phyloP scores from a whole-genome alignment of 2,888 invertebrate species.

The Margaritifera margaritifera region DNA sequence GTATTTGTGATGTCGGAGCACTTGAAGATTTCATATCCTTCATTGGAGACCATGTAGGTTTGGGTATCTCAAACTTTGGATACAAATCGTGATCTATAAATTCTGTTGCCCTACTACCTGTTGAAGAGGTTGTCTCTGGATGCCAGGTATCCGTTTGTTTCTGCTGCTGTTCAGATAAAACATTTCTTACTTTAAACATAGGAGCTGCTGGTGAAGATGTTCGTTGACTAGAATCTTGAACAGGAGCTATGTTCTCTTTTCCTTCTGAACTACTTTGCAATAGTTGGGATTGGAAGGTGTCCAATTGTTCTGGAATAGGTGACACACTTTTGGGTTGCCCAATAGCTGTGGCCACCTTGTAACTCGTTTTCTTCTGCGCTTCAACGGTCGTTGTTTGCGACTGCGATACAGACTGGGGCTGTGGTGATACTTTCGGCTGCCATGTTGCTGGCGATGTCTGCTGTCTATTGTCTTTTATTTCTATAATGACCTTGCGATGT shows the following conservation, averaged over 20 bases:
- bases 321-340: too few species aligned
- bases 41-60: constrained; percentile 14
- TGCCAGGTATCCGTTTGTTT: neutral
- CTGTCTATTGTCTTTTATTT: neutral
- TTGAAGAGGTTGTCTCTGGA: neutral
- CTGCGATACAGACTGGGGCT: neutral
- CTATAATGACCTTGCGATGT: neutral
- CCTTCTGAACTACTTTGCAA: neutral
- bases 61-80: constrained; percentile 36
- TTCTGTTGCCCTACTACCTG: neutral
- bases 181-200: neutral
- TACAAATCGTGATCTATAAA: constrained; percentile 4
- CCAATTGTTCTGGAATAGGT: too few species aligned
- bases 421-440: constrained; percentile 12
- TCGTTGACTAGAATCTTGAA: neutral
- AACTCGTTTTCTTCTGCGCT: neutral
- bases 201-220: neutral
- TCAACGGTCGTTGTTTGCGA: neutral
- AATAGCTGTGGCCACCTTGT: neutral
- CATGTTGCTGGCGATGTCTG: constrained; percentile 2
- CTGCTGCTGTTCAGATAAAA: neutral
- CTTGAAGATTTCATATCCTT: constrained; percentile 4
- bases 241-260: constrained; percentile 2
- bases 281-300: too few species aligned
- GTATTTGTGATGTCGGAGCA: too few species aligned